A percentile compares a stretch with the other conserved stretches of the same genome.
Conservation (phyloP, 2,888 invertebrate genomes). For the Choristoneura rosaceana region DNA sequence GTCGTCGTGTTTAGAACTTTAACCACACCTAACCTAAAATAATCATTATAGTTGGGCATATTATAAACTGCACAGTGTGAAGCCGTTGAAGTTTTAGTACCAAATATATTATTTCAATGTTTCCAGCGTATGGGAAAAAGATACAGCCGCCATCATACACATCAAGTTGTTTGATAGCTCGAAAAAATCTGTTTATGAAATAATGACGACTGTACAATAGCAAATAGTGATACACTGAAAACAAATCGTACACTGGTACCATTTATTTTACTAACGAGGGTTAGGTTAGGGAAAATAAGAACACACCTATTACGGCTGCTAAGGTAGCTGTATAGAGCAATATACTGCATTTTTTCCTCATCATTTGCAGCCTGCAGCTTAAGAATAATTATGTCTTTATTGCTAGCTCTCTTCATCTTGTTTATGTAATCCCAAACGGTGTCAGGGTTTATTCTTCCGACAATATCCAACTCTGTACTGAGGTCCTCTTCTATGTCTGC, state of each 20-base stretch:
- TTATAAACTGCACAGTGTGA: background rate
- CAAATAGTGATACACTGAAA: background rate
- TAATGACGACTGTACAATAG: background rate
- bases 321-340: conserved; percentile 94
- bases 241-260: background rate
- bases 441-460: conserved; percentile 95
- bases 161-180: no score
- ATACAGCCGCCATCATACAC: no score
- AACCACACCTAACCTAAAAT: conserved; percentile 91
- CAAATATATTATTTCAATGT: background rate
- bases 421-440: conserved; percentile 97
- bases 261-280: background rate
- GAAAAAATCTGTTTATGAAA: no score
- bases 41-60: background rate
- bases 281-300: conserved; percentile 35
- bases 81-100: background rate
- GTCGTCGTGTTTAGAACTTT: conserved; percentile 90
- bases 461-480: conserved; percentile 92
- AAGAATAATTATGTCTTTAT: conserved; percentile 94
- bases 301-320: conserved; percentile 90
- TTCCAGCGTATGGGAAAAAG: no score
- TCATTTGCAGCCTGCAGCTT: conserved; percentile 92
- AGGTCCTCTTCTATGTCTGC: conserved; percentile 89
- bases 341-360: conserved; percentile 93
- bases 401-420: conserved; percentile 94